Evolutionary conservation across 2,797 vertebrate species (phyloP).

Genomic region (Ispidina picta): DNA sequence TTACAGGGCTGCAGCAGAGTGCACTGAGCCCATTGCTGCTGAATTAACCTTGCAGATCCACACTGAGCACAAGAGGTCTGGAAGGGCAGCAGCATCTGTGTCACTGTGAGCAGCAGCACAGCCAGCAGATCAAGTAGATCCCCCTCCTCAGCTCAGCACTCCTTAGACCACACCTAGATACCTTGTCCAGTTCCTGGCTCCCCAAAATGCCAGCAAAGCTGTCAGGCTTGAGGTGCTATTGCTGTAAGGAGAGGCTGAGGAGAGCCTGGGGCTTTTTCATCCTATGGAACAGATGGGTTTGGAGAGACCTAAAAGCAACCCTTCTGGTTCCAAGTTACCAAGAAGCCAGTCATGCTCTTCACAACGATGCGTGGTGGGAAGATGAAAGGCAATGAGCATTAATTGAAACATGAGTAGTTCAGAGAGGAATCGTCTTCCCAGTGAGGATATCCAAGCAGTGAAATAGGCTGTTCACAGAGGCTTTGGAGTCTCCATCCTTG

Average conservation of each 20-base stretch:
- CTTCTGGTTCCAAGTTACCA: neutral
- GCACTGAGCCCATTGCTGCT: neutral
- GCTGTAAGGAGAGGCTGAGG: neutral
- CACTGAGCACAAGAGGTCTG: neutral
- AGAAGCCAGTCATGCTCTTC: neutral
- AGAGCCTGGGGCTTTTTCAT: neutral
- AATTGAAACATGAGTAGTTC: neutral
- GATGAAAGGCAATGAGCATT: neutral
- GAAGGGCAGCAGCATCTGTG: neutral
- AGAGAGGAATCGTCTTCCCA: neutral
- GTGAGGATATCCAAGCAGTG: neutral
- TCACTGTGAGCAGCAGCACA: neutral
- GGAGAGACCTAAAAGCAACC: neutral
- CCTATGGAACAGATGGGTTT: neutral
- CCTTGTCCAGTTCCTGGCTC: neutral
- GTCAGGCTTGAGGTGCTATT: neutral
- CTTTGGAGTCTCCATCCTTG: neutral
- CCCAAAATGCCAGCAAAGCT: neutral
- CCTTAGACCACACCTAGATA: neutral
- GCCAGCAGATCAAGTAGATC: neutral
- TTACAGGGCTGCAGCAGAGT: accelerated
- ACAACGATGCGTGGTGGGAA: neutral
- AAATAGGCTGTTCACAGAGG: neutral
- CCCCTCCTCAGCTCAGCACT: neutral
- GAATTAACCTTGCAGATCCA: neutral